These are phyloP conservation scores for Cotesia glomerata DNA, from an alignment of 1,140 invertebrate species.

Conservation along the genomic window DNA sequence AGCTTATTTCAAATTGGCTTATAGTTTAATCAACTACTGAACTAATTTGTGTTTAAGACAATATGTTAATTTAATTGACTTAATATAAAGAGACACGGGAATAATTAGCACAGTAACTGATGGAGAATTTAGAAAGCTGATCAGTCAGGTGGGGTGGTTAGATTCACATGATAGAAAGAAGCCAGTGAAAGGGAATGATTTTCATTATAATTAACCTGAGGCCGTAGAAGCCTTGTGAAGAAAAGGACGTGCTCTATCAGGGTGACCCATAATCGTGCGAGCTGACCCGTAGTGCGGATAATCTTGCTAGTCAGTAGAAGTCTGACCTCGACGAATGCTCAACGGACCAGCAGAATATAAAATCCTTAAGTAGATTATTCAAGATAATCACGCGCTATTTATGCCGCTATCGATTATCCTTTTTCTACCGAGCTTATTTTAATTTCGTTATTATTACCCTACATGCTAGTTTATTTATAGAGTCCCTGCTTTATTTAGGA, in stretches of 20 bases:
- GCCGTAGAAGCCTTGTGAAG: not conserved
- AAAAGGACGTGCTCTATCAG: conserved; percentile 6
- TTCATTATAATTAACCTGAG: conserved; percentile 13
- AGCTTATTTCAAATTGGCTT: too few species aligned
- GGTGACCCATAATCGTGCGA: conserved; percentile 11
- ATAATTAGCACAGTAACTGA: too few species aligned
- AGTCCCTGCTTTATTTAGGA: too few species aligned
- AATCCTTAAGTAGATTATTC: conserved; percentile 11
- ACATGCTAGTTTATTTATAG: too few species aligned
- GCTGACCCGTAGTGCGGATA: conserved; percentile 10
- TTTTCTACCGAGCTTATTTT: not conserved
- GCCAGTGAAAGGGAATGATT: not conserved
- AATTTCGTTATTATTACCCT: not conserved
- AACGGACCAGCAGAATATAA: not conserved
- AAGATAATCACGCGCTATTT: not conserved
- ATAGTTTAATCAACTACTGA: too few species aligned
- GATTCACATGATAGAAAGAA: not conserved
- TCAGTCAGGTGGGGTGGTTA: not conserved
- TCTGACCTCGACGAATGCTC: conserved; percentile 12
- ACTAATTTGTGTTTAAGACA: too few species aligned
- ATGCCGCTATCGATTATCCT: not conserved
- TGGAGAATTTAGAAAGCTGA: too few species aligned
- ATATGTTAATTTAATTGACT: too few species aligned
- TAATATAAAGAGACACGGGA: too few species aligned
- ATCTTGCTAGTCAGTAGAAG: not conserved